A percentile compares a stretch with the other conserved stretches of the same genome.
Evolutionary conservation across 2,797 vertebrate species (phyloP).

Genomic region (Erethizon dorsatum): DNA sequence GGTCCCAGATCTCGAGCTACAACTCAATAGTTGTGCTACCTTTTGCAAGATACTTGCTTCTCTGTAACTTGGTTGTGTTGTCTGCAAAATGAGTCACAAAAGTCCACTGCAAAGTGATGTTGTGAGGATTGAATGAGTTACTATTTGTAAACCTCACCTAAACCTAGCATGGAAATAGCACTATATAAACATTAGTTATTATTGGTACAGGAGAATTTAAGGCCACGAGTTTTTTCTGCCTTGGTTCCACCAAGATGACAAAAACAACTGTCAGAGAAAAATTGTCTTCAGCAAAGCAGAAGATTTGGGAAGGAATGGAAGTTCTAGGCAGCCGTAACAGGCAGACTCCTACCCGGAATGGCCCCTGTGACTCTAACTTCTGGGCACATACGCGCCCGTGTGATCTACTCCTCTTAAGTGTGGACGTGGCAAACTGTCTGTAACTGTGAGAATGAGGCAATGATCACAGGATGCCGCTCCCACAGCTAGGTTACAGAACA

Average conservation of each 20-base stretch:
- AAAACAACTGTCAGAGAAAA: not conserved
- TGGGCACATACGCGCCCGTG: not conserved
- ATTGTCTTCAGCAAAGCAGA: constrained; percentile 26
- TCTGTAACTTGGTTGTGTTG: constrained; percentile 35
- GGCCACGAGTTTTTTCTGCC: not conserved
- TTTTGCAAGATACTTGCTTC: constrained; percentile 24
- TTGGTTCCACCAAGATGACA: not conserved
- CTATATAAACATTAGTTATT: not conserved
- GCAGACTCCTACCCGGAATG: not conserved
- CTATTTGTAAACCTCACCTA: not conserved
- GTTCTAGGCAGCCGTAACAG: not conserved
- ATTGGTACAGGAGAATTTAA: not conserved
- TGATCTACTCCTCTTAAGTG: not conserved
- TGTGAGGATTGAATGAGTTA: constrained; percentile 20
- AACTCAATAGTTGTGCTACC: not conserved
- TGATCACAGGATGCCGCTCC: not conserved
- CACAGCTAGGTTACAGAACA: not conserved
- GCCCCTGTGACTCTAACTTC: not conserved
- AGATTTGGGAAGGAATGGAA: not conserved
- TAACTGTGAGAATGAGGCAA: not conserved
- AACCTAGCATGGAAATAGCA: not conserved
- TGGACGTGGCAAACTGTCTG: not conserved
- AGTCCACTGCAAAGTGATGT: not conserved
- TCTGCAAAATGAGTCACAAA: constrained; percentile 8
- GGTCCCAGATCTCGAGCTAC: not conserved